Conservation (phyloP, 2,113 vertebrate genomes). For the Ptilorrhoa leucosticta region DNA sequence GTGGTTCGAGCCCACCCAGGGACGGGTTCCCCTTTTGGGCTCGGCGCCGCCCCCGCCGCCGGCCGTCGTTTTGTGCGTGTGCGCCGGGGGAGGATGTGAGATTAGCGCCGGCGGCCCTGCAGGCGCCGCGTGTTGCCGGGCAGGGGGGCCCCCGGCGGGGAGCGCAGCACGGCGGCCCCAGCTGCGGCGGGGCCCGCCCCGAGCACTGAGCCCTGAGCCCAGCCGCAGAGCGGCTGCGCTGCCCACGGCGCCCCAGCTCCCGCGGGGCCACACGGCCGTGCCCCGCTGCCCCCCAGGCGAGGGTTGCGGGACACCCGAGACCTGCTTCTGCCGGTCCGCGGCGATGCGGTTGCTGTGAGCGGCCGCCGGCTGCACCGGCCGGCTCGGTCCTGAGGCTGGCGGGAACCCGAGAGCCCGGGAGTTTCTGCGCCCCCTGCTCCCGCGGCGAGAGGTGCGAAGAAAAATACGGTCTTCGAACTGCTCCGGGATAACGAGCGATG, state of each 20-base stretch:
- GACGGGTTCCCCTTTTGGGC: background rate
- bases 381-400: background rate
- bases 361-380: background rate
- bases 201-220: background rate
- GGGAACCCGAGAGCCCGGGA: rapidly evolving
- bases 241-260: background rate
- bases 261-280: background rate
- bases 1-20: constrained; percentile 73
- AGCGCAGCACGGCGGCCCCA: background rate
- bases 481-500: background rate
- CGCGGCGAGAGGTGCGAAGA: background rate
- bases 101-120: background rate
- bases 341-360: rapidly evolving
- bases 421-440: background rate
- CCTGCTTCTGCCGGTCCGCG: too few relatives aligned
- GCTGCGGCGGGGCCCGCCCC: background rate
- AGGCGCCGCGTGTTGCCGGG: background rate
- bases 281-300: rapidly evolving
- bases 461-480: rapidly evolving
- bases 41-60: background rate
- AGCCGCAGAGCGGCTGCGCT: background rate
- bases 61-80: background rate
- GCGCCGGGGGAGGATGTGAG: background rate
- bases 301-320: background rate
- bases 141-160: background rate